These are phyloP conservation scores for Agrotis ipsilon DNA, from an alignment of 2,888 invertebrate species.

Conservation along the genomic window DNA sequence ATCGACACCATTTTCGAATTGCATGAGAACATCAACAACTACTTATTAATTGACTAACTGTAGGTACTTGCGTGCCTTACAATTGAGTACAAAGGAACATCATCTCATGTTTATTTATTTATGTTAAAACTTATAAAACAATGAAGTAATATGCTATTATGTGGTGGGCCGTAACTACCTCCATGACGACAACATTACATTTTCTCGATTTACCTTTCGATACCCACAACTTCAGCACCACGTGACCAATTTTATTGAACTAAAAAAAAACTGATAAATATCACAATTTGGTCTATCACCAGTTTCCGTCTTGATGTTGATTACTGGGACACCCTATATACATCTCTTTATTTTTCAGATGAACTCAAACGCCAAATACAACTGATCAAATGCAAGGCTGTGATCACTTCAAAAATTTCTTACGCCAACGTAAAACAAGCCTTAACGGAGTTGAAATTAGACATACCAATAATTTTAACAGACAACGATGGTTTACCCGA, in stretches of 20 bases:
- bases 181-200: background rate
- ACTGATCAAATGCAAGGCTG: slow-evolving; percentile 91
- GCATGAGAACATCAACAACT: background rate
- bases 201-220: too few relatives aligned
- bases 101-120: slow-evolving; percentile 6
- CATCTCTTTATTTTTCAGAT: slow-evolving; percentile 86
- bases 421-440: slow-evolving; percentile 88
- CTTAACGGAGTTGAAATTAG: slow-evolving; percentile 81
- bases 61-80: too few relatives aligned
- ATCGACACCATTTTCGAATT: slow-evolving; percentile 24
- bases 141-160: background rate
- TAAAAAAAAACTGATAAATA: too few relatives aligned
- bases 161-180: too few relatives aligned
- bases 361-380: slow-evolving; percentile 93
- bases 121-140: background rate
- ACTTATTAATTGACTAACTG: background rate
- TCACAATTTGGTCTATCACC: too few relatives aligned
- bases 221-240: too few relatives aligned
- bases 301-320: too few relatives aligned
- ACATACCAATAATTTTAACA: slow-evolving; percentile 89
- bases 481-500: slow-evolving; percentile 87
- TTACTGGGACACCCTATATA: too few relatives aligned
- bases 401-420: slow-evolving; percentile 92
- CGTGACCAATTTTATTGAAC: too few relatives aligned
- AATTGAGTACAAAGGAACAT: slow-evolving; percentile 6